Percentiles rank a stretch among this genome's conserved stretches.
Conservation (phyloP, 2,888 invertebrate genomes). For the Diarsia brunnea region DNA sequence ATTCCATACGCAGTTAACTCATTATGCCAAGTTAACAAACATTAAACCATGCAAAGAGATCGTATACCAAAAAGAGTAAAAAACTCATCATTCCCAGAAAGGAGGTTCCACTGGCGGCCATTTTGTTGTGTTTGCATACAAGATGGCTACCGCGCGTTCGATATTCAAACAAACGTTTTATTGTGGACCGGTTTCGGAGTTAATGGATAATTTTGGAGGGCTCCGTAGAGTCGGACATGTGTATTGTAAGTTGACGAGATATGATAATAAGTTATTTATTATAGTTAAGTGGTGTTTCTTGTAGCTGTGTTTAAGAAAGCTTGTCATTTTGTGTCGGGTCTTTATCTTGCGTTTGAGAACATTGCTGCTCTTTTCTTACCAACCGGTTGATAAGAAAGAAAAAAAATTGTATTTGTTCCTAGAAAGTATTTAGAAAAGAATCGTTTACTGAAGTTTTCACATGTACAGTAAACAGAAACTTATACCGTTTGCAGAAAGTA, state of each 20-base stretch:
- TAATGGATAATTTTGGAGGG: constrained; percentile 47
- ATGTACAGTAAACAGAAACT: not conserved
- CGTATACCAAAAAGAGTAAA: constrained; percentile 60
- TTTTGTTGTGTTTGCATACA: constrained; percentile 75
- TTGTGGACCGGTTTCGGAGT: constrained; percentile 65
- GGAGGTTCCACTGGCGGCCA: constrained; percentile 73
- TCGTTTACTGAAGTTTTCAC: not conserved
- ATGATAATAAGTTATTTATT: constrained; percentile 50
- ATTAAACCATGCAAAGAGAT: constrained; percentile 61
- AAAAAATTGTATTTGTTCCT: not conserved
- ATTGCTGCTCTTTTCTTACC: not conserved
- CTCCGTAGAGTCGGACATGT: constrained; percentile 52
- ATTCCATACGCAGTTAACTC: constrained; percentile 33
- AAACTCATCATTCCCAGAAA: constrained; percentile 66
- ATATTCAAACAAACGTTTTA: constrained; percentile 73
- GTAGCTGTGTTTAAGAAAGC: constrained; percentile 26
- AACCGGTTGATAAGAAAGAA: not conserved
- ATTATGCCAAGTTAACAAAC: constrained; percentile 58
- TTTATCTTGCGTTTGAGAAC: constrained; percentile 29
- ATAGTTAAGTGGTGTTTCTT: constrained; percentile 37
- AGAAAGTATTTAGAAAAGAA: not conserved
- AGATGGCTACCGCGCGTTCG: constrained; percentile 80
- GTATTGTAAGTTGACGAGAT: constrained; percentile 33
- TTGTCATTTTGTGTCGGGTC: constrained; percentile 25
- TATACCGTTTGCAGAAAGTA: not conserved